These are phyloP conservation scores for Pterostichus niger DNA, from an alignment of 2,888 invertebrate species.

Conservation along the genomic window DNA sequence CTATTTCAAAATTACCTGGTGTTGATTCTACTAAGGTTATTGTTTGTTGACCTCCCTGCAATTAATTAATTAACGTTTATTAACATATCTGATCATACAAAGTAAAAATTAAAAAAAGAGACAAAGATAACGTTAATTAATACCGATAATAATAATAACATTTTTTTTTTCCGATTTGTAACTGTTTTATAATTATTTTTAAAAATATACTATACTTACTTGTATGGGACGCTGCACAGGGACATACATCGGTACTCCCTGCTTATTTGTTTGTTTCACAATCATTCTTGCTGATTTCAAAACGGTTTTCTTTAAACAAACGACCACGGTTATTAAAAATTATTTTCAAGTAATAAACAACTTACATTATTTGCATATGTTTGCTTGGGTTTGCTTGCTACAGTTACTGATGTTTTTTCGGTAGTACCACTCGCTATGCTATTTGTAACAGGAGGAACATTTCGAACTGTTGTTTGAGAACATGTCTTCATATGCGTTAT, in stretches of 20 bases:
- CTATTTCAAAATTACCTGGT: slow-evolving; percentile 67
- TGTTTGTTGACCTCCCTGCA: slow-evolving; percentile 66
- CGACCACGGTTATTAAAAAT: neutral
- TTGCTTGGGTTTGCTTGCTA: slow-evolving; percentile 69
- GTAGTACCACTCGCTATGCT: neutral
- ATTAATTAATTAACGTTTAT: slow-evolving; percentile 45
- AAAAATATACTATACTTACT: slow-evolving; percentile 38
- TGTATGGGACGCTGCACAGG: slow-evolving; percentile 51
- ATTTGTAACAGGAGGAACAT: slow-evolving; percentile 11
- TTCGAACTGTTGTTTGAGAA: slow-evolving; percentile 75
- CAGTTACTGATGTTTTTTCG: slow-evolving; percentile 27
- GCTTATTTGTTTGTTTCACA: slow-evolving; percentile 62
- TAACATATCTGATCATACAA: neutral
- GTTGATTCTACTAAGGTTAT: slow-evolving; percentile 67
- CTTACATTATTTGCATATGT: slow-evolving; percentile 57
- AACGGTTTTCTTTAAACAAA: slow-evolving; percentile 54
- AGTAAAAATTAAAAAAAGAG: slow-evolving; percentile 14
- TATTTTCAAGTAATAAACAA: neutral
- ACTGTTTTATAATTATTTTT: slow-evolving; percentile 30
- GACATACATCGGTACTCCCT: slow-evolving; percentile 61
- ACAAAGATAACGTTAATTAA: neutral
- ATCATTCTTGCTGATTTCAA: slow-evolving; percentile 64
- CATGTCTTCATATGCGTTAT: slow-evolving; percentile 84
- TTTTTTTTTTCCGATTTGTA: neutral
- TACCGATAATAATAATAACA: too few species aligned